Percentiles rank a stretch among this genome's conserved stretches.
phyloP scores from a whole-genome alignment of 2,888 invertebrate species.

The Heliconius ethilla region DNA sequence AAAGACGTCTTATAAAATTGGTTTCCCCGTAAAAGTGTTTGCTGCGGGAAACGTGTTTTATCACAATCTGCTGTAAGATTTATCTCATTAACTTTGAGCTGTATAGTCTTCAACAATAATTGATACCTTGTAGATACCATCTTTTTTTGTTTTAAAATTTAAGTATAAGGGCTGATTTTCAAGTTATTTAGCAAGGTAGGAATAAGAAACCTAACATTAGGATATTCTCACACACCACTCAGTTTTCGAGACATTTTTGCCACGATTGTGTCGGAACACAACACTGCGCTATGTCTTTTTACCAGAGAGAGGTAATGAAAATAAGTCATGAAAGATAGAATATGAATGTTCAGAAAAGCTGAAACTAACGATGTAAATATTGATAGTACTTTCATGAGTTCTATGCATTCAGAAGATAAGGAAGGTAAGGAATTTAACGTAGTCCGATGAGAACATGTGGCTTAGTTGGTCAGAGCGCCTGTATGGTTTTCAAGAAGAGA shows the following conservation, averaged over 20 bases:
- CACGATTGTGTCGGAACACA: no score
- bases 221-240: no score
- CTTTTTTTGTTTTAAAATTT: constrained; percentile 1
- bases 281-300: no score
- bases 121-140: constrained; percentile 11
- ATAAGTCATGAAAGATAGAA: no score
- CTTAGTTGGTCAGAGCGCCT: no score
- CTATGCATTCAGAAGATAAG: no score
- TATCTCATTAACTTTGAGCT: constrained; percentile 21
- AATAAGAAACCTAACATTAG: no score
- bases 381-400: neutral
- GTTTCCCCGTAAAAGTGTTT: constrained; percentile 6
- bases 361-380: neutral
- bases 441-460: no score
- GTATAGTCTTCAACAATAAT: constrained; percentile 12
- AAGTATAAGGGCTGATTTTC: neutral
- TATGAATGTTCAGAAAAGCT: neutral
- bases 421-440: no score
- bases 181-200: neutral
- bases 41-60: constrained; percentile 23
- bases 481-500: no score
- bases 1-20: neutral
- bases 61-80: constrained; percentile 24
- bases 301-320: no score
- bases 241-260: no score